These are phyloP conservation scores for Paraplagusia blochii DNA, from an alignment of 2,113 vertebrate genomes.

Conservation along the genomic window DNA sequence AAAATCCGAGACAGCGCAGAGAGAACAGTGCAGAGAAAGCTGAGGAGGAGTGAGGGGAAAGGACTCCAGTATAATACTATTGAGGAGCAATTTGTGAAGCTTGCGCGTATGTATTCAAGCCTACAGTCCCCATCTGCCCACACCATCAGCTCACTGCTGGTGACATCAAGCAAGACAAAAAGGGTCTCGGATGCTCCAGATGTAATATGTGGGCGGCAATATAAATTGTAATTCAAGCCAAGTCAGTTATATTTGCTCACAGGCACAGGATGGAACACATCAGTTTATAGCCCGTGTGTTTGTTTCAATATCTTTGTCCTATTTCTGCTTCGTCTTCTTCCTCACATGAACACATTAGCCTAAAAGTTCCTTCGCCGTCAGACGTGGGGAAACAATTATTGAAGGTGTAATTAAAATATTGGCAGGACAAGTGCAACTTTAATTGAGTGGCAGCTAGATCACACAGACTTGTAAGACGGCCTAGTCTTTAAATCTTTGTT, in stretches of 20 bases:
- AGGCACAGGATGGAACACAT: constrained; percentile 37
- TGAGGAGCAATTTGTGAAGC: constrained; percentile 70
- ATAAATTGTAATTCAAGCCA: constrained; percentile 67
- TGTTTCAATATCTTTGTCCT: constrained; percentile 21
- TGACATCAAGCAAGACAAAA: constrained; percentile 73
- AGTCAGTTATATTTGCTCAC: constrained; percentile 61
- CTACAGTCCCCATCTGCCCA: constrained; percentile 68
- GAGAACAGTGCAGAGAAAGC: constrained; percentile 38
- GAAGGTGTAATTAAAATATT: constrained; percentile 75
- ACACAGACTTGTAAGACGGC: constrained; percentile 44
- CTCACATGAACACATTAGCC: constrained; percentile 42
- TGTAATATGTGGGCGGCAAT: constrained; percentile 67
- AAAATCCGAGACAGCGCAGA: constrained; percentile 45
- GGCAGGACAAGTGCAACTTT: constrained; percentile 71
- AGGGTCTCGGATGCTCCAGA: constrained; percentile 55
- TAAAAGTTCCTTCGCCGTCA: constrained; percentile 54
- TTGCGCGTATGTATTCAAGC: constrained; percentile 66
- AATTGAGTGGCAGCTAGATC: constrained; percentile 70
- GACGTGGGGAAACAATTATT: constrained; percentile 72
- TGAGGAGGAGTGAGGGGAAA: constrained; percentile 63
- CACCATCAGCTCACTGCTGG: constrained; percentile 64
- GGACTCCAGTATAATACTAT: constrained; percentile 63
- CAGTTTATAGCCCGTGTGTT: constrained; percentile 8
- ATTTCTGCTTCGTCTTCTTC: constrained; percentile 13
- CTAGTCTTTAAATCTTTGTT: constrained; percentile 21